These are phyloP conservation scores for Vireo altiloquus DNA, from an alignment of 2,113 vertebrate species.

Conservation along the genomic window DNA sequence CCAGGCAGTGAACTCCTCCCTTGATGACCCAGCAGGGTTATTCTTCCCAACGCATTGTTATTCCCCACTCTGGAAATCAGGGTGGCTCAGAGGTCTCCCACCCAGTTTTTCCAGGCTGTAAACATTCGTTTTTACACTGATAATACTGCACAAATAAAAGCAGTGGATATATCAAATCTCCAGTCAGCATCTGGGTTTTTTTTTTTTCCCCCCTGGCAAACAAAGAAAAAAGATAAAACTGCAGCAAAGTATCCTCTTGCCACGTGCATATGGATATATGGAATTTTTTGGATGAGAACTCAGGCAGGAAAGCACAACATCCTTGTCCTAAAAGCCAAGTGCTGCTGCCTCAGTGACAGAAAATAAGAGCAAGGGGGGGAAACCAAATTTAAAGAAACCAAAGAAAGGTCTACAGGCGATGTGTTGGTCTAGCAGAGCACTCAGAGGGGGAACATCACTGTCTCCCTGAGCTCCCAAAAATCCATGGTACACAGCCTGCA, in stretches of 20 bases:
- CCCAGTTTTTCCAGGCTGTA: not conserved
- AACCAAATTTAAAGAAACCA: accelerated
- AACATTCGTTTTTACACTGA: not conserved
- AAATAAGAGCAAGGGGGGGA: not conserved
- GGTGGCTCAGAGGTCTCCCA: not conserved
- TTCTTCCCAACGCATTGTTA: not conserved
- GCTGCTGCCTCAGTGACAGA: not conserved
- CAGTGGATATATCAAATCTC: not conserved
- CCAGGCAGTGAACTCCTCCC: not conserved
- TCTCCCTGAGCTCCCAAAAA: not conserved
- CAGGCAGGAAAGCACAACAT: not conserved
- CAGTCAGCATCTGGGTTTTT: too few species aligned
- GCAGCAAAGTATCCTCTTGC: not conserved
- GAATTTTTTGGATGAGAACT: not conserved
- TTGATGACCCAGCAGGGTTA: not conserved
- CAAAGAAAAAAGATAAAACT: not conserved
- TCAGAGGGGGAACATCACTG: not conserved
- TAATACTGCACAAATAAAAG: not conserved
- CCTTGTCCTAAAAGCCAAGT: not conserved
- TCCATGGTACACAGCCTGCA: not conserved
- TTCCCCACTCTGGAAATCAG: not conserved
- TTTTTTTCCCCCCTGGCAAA: not conserved
- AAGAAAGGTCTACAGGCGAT: not conserved
- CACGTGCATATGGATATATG: accelerated
- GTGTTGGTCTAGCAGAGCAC: not conserved